phyloP scores from a whole-genome alignment of 2,797 vertebrate species.

The Gallinago nigripennis region DNA sequence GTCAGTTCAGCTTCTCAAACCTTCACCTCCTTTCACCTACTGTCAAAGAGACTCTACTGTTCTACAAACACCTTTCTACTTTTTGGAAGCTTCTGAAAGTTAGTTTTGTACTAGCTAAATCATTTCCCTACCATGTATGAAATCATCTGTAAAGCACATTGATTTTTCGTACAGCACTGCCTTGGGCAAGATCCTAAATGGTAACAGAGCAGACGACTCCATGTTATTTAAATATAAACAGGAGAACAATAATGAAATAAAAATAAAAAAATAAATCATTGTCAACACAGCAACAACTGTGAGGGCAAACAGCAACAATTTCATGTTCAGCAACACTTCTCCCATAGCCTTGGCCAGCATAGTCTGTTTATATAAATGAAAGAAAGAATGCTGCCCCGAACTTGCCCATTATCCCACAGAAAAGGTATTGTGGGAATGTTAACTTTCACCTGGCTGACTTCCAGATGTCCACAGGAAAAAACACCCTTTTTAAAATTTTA shows the following conservation, averaged over 20 bases:
- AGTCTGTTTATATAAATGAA: conserved; percentile 24
- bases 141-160: rapidly evolving
- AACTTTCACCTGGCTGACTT: conserved; percentile 45
- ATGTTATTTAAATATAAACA: conserved; percentile 8
- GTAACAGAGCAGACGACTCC: neutral
- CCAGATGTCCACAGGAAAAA: conserved; percentile 23
- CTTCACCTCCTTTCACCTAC: neutral
- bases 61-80: neutral
- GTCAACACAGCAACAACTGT: neutral
- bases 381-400: conserved; percentile 45
- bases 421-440: conserved; percentile 65
- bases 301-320: conserved; percentile 21
- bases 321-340: neutral
- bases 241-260: neutral
- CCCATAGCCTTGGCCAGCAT: neutral
- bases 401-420: conserved; percentile 39
- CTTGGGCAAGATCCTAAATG: neutral
- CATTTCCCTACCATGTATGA: neutral
- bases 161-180: neutral
- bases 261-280: neutral
- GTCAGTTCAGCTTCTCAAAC: neutral
- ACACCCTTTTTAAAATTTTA: neutral
- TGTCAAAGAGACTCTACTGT: neutral
- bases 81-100: neutral
- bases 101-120: neutral